Percentiles rank a stretch among this genome's conserved stretches.
These are phyloP conservation scores for Dinocampus coccinellae DNA, from an alignment of 2,888 invertebrate genomes.

Conservation along the genomic window DNA sequence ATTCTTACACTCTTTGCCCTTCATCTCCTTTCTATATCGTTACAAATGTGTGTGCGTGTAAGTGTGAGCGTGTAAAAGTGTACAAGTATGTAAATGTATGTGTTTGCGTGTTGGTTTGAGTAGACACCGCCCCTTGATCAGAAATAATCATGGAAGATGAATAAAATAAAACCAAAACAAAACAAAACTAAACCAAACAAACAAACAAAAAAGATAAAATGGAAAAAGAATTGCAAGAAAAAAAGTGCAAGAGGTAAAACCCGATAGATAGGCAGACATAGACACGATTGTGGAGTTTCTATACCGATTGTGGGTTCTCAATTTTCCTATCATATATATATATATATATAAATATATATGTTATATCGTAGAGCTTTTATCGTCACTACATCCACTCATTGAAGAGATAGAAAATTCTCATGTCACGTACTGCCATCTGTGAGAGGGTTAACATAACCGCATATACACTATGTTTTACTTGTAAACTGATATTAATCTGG, in stretches of 20 bases:
- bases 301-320: conserved; percentile 37
- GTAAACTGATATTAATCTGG: conserved; percentile 17
- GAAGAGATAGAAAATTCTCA: background rate
- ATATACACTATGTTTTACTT: conserved; percentile 1
- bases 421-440: conserved; percentile 47
- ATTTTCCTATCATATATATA: background rate
- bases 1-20: background rate
- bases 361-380: no score
- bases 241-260: no score
- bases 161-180: background rate
- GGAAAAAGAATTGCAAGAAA: background rate
- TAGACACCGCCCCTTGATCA: conserved; percentile 9
- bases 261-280: background rate
- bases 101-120: conserved; percentile 12
- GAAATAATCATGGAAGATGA: conserved; percentile 9
- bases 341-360: background rate
- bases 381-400: no score
- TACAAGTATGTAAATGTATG: background rate
- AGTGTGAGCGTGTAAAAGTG: no score
- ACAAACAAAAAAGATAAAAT: background rate
- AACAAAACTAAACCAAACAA: background rate
- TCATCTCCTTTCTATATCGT: background rate
- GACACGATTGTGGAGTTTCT: background rate
- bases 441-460: conserved; percentile 34
- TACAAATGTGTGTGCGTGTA: no score